Conservation (phyloP, 2,797 vertebrate genomes). For the Tokudaia muenninki region DNA sequence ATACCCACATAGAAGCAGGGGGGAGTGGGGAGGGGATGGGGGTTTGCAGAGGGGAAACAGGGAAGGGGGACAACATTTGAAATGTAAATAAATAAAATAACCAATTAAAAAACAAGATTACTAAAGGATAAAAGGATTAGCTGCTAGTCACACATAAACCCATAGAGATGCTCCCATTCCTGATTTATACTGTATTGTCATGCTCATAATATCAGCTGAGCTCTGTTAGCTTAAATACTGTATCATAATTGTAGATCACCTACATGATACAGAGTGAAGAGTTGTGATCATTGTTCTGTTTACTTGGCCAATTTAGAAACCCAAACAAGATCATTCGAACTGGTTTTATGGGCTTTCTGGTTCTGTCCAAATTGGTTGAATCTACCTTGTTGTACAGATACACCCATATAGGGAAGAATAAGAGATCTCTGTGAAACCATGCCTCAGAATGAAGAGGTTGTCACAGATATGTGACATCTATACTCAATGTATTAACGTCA, state of each 20-base stretch:
- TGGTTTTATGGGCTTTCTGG: not conserved
- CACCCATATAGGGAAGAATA: not conserved
- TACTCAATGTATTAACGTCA: not conserved
- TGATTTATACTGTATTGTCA: not conserved
- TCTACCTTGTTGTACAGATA: not conserved
- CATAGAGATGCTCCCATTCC: constrained; percentile 11
- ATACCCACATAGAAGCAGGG: not conserved
- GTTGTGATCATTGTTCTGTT: not conserved
- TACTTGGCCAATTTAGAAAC: constrained; percentile 24
- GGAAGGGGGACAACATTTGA: not conserved
- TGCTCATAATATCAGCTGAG: not conserved
- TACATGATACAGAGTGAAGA: not conserved
- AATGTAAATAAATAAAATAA: not conserved
- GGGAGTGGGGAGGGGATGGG: not conserved
- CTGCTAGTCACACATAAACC: not conserved
- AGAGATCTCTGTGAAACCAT: not conserved
- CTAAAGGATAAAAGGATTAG: constrained; percentile 7
- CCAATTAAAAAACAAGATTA: constrained; percentile 10
- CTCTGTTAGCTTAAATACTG: not conserved
- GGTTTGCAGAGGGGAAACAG: not conserved
- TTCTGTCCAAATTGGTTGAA: not conserved
- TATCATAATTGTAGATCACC: not conserved
- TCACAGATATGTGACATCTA: not conserved
- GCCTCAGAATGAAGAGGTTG: not conserved
- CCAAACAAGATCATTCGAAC: constrained; percentile 7